These are phyloP conservation scores for Colaptes auratus DNA, from an alignment of 2,113 vertebrate genomes.

Conservation along the genomic window DNA sequence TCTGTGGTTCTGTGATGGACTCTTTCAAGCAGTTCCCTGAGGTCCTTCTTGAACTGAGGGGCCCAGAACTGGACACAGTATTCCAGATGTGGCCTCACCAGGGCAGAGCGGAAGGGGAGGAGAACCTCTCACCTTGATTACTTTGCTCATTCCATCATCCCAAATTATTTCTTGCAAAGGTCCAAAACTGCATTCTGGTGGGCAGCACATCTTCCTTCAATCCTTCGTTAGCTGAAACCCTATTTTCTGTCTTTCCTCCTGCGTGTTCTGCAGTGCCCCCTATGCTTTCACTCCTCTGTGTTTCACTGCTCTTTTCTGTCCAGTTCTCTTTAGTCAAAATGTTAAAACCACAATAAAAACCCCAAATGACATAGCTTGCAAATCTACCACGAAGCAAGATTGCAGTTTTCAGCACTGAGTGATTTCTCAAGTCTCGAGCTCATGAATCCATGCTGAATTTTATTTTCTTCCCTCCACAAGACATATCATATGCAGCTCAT, in stretches of 20 bases:
- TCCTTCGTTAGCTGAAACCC: neutral
- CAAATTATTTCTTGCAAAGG: neutral
- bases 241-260: neutral
- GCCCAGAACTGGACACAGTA: no score
- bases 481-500: conserved; percentile 40
- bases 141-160: neutral
- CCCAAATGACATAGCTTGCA: neutral
- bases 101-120: no score
- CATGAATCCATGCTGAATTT: conserved; percentile 15
- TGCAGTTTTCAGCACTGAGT: neutral
- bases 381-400: conserved; percentile 20
- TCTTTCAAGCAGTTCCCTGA: no score
- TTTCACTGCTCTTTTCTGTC: neutral
- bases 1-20: no score
- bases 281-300: neutral
- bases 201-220: neutral
- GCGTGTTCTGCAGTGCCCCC: neutral
- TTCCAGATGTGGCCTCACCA: no score
- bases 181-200: neutral
- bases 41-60: no score
- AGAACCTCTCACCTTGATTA: neutral
- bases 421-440: conserved; percentile 14
- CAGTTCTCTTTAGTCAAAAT: neutral
- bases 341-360: neutral
- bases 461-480: conserved; percentile 3